Evolutionary conservation across 2,888 invertebrate species (phyloP), one percentile per base, ranked within the genome.

Genomic region (Alcis repandata): DNA sequence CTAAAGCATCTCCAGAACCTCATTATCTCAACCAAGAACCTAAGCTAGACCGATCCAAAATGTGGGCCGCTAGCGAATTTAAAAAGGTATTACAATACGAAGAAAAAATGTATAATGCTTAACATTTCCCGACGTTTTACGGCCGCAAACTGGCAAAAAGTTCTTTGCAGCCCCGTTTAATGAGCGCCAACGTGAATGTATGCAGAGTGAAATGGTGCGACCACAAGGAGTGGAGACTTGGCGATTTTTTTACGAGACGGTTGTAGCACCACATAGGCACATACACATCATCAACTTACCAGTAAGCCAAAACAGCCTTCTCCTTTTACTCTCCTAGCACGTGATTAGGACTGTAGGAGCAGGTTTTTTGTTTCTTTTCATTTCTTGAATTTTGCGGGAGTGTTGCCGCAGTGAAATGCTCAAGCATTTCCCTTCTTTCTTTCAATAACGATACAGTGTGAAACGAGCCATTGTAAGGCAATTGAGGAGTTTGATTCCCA

Each of bases 121-220:
- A 56, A 75, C 75, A 78, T 79, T 82, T 81, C 71, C 70, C 75
- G 64, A 76, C 78, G 79, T 80, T 84, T 84, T 80, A 78, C 74
- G 74, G 75, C 79, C 78, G 78, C 79, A 77, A 82, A 82, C 79
- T 80, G 77, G 81, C 78, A 82, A 82, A 85, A 85, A 88, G 83
- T 87, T 83, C 78, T 80, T 82, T 78, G 77, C 80, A 77, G 81
- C 76, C 74, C 74, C 78, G 77, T 82, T 84, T 88, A 86, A 88
- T 88, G 88, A 87, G 87, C 75, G 79, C 78, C 77, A 72, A 77
- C 79, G 80, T 68, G 80, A 80, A 81, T 79, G 78, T 83, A 82
- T 80, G 81, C 78, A 75, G 70, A 75, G 79, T 73, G 59, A 78
- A 80, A 83, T 74, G 77, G 62, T 67, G 60, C 33, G 33, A 75